These are phyloP conservation scores for Mormyrus proboscirostris DNA, from an alignment of 2,797 vertebrate genomes.

Conservation along the genomic window DNA sequence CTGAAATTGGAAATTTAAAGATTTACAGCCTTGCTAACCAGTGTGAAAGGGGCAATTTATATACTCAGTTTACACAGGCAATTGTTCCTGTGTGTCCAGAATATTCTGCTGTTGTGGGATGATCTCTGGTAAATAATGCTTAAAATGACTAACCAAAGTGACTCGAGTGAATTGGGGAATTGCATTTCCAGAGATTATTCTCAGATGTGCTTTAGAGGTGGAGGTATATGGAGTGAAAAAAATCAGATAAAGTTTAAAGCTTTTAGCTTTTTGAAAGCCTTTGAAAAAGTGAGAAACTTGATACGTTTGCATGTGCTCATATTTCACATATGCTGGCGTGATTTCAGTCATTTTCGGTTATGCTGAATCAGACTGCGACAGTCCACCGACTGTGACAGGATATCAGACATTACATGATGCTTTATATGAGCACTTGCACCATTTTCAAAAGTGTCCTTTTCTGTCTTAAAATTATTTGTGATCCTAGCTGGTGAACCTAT, in stretches of 20 bases:
- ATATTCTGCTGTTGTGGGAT: slow-evolving; percentile 33
- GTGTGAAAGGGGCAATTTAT: slow-evolving; percentile 26
- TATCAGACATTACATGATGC: background rate
- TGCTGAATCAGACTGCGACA: background rate
- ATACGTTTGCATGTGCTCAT: background rate
- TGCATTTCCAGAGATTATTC: slow-evolving; percentile 56
- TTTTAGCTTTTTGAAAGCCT: background rate
- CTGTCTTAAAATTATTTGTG: background rate
- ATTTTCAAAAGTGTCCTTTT: background rate
- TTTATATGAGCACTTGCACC: background rate
- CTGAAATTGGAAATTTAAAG: slow-evolving; percentile 16
- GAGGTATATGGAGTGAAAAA: background rate
- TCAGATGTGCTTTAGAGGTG: slow-evolving; percentile 55
- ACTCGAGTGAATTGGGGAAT: slow-evolving; percentile 60
- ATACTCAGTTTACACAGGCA: slow-evolving; percentile 47
- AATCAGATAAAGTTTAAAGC: background rate
- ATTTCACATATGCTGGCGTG: background rate
- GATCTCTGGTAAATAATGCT: slow-evolving; percentile 52
- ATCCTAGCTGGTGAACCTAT: background rate
- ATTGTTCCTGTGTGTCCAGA: slow-evolving; percentile 61
- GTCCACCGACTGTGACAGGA: background rate
- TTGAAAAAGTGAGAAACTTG: background rate
- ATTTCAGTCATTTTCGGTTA: background rate
- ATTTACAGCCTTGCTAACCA: background rate
- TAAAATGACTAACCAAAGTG: slow-evolving; percentile 65